Evolutionary conservation across 2,888 invertebrate species (phyloP).

Genomic region (Kryphioiulus occultus): DNA sequence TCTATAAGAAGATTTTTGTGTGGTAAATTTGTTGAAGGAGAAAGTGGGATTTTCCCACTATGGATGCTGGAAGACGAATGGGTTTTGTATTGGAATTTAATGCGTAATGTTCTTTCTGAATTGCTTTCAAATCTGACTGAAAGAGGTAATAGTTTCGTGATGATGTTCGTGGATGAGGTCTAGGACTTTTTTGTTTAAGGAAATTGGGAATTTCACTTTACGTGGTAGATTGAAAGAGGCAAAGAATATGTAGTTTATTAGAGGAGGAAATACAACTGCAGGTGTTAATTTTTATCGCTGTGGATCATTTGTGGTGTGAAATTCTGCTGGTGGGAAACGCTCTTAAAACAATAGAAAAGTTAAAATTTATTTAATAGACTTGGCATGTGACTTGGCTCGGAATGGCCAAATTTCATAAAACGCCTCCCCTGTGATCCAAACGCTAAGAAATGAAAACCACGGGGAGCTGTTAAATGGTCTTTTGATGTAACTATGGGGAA

Average conservation of each 20-base stretch:
- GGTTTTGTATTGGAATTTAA: background rate
- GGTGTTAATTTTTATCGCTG: background rate
- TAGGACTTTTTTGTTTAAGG: background rate
- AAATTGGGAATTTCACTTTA: background rate
- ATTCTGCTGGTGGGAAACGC: background rate
- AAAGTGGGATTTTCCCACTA: background rate
- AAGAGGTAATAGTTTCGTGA: background rate
- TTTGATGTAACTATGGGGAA: constrained; percentile 30
- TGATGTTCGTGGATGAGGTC: background rate
- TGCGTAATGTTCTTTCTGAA: background rate
- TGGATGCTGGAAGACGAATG: background rate
- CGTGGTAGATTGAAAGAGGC: background rate
- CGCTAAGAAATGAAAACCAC: background rate
- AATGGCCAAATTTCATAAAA: constrained; percentile 6
- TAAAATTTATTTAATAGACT: background rate
- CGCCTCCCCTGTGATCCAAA: background rate
- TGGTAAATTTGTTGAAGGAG: too few species aligned
- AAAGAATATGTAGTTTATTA: background rate
- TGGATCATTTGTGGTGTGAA: background rate
- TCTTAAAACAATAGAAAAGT: background rate
- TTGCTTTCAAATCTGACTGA: background rate
- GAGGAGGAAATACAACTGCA: background rate
- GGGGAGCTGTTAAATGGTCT: background rate
- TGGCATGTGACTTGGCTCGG: constrained; percentile 2
- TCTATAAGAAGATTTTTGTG: too few species aligned